Evolutionary conservation across 2,113 vertebrate genomes (phyloP).

Genomic region (Myanophis thanlyinensis): DNA sequence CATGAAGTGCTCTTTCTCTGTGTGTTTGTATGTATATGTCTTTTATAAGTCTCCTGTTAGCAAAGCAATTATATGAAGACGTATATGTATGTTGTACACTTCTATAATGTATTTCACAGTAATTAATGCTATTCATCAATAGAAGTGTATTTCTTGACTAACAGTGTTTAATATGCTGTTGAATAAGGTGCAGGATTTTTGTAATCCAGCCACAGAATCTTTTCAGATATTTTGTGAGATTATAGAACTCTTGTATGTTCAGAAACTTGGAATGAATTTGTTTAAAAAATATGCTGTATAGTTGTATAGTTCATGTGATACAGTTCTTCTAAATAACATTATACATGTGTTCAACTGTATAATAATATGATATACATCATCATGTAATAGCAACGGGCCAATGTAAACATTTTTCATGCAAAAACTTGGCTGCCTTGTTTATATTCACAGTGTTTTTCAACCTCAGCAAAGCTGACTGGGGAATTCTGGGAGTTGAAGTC

Average conservation of each 20-base stretch:
- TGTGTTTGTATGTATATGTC: neutral
- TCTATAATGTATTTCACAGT: conserved; percentile 32
- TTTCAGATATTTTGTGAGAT: neutral
- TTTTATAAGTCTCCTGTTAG: neutral
- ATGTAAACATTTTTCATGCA: neutral
- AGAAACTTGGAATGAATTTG: neutral
- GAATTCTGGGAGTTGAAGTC: too few relatives aligned
- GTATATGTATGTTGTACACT: conserved; percentile 32
- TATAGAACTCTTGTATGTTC: neutral
- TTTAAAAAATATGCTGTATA: neutral
- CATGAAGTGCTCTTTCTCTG: neutral
- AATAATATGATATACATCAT: neutral
- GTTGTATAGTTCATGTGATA: neutral
- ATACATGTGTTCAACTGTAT: neutral
- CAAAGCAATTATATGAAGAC: neutral
- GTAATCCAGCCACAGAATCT: neutral
- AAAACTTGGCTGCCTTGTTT: neutral
- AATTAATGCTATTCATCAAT: conserved; percentile 30
- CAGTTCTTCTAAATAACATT: neutral
- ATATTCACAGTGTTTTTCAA: too few relatives aligned
- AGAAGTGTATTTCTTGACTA: neutral
- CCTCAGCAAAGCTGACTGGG: too few relatives aligned
- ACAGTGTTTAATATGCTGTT: neutral
- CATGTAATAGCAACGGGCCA: neutral
- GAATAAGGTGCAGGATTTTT: neutral